Evolutionary conservation across 2,888 invertebrate genomes (phyloP).

Genomic region (Polyploca ridens): DNA sequence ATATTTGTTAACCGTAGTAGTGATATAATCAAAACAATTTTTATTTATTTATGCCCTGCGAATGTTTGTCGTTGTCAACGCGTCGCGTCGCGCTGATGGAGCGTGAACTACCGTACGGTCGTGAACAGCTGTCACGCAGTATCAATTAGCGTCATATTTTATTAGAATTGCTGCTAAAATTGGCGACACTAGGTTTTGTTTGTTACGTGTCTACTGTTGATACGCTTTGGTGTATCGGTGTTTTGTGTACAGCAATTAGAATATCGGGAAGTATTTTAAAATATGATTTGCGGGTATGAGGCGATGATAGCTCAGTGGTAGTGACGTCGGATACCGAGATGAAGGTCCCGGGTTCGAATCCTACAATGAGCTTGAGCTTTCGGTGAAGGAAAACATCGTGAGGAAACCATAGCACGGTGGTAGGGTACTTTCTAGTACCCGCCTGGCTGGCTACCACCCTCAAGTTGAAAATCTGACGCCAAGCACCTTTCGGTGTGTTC

Average conservation of each 20-base stretch:
- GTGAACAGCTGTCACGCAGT: conserved; percentile 29
- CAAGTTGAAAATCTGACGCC: no score
- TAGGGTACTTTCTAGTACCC: no score
- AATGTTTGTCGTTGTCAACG: background rate
- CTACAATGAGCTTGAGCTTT: no score
- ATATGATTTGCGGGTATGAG: no score
- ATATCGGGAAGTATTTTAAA: background rate
- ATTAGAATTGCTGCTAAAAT: conserved; percentile 35
- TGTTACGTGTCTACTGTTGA: conserved; percentile 1
- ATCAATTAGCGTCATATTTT: conserved; percentile 39
- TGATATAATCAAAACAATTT: background rate
- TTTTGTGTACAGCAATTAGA: background rate
- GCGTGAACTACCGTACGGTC: background rate
- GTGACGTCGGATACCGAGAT: no score
- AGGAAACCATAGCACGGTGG: no score
- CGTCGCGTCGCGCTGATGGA: background rate
- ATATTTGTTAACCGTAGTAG: background rate
- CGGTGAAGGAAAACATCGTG: no score
- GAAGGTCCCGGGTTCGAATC: no score
- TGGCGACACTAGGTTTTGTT: conserved; percentile 13
- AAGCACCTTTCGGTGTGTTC: no score
- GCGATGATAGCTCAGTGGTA: no score
- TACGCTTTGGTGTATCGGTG: background rate
- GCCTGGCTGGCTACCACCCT: no score
- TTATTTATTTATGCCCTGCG: conserved; percentile 10